Base-by-base conservation (phyloP, 2,113 vertebrate genomes). In the Sturnus vulgaris region DNA sequence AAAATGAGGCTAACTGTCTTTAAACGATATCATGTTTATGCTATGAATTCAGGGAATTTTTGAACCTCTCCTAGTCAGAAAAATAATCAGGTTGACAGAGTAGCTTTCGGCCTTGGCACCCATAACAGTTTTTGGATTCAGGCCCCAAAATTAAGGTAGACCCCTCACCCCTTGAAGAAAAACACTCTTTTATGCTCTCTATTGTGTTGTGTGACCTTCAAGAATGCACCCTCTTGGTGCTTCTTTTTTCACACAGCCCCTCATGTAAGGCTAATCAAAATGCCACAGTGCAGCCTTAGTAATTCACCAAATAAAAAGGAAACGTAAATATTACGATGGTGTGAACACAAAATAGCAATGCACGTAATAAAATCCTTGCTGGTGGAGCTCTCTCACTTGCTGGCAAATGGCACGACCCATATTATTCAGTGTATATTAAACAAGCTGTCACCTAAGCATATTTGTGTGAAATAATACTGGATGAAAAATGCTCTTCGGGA, bases 371-470 rank as follows among this genome's bases (percentile, higher is more conserved):
- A 96, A 93, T 79, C 33, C 53, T 95, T 76, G 69, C 55, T 91
- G 37, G 68, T 95, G 47, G 93, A 95, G 86, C 55, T 59, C 94
- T 95, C 79, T 85, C 93, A 57, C 92, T 96, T 91, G 86, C 90
- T 94, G 88, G 95, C 86, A 97, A 97, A 96, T 97, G 90, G 88
- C 93, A 95, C 12, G 70, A 96, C 92, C 94, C 86, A n/a, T 95
- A 97, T 97, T 97, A 97, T 96, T 97, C 92, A 91, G 88, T 95
- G 96, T 98, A 44, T 96, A 98, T 97, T 97, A 97, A 96, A 92
- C 37, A 92, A 97, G 76, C 77, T 97, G 87, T 97, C 97, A 97
- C 79, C 86, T 80, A 85, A 92, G 73, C 33, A 44, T 83, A 82
- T 97, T 97, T 97, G 83, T 86, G 91, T 96, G 95, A 96, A 97